Evolutionary conservation across 2,888 invertebrate species (phyloP).

Genomic region (Leptopterna dolabrata): DNA sequence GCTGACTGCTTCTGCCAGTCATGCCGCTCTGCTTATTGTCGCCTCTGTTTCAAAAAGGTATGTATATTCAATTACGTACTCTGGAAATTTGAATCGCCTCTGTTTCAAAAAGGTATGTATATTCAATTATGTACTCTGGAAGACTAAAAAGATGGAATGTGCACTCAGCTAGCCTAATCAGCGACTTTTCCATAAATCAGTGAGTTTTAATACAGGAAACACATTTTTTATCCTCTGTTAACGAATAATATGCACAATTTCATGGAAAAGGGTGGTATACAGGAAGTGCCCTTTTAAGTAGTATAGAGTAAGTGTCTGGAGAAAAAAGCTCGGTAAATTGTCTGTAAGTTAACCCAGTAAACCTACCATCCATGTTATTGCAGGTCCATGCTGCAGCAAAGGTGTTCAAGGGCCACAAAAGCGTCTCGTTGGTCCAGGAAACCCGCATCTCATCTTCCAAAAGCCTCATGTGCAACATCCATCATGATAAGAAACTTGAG

Average conservation of each 20-base stretch:
- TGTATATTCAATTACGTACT: conserved; percentile 32
- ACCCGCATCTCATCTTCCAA: not conserved
- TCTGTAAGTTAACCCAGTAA: too few species aligned
- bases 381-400: conserved; percentile 1
- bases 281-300: too few species aligned
- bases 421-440: not conserved
- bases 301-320: too few species aligned
- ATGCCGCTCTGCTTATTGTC: conserved; percentile 65
- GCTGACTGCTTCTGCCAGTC: conserved; percentile 64
- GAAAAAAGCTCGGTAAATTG: too few species aligned
- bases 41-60: conserved; percentile 65
- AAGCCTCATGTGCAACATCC: not conserved
- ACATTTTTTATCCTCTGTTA: too few species aligned
- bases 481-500: conserved; percentile 63
- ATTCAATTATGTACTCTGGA: not conserved
- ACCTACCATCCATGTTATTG: not conserved
- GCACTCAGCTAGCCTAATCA: too few species aligned
- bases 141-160: not conserved
- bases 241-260: too few species aligned
- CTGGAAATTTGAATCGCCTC: not conserved
- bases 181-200: too few species aligned
- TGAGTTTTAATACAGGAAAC: too few species aligned
- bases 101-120: conserved; percentile 66
- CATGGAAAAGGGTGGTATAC: too few species aligned
- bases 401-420: conserved; percentile 9